Percentiles rank a stretch among this genome's conserved stretches.
These are phyloP conservation scores for Penaeus japonicus DNA, from an alignment of 1,140 invertebrate genomes.

Conservation along the genomic window DNA sequence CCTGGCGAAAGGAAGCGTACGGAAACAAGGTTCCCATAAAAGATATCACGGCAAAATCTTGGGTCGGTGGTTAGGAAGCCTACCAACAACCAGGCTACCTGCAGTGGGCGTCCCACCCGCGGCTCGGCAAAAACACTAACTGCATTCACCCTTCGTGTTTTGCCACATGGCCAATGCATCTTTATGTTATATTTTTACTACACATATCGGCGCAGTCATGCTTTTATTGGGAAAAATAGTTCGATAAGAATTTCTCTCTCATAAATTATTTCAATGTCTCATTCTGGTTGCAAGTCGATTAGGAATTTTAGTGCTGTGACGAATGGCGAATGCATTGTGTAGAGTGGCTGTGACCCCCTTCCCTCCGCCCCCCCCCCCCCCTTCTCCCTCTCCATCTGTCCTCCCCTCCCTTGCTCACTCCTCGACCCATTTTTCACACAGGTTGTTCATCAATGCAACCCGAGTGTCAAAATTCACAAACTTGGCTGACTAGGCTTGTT, in stretches of 20 bases:
- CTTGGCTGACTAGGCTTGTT: constrained; percentile 56
- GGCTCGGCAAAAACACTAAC: constrained; percentile 29
- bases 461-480: constrained; percentile 56
- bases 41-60: constrained; percentile 19
- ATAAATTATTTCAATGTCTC: too few species aligned
- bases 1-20: too few species aligned
- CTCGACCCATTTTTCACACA: constrained; percentile 56
- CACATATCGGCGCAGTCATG: too few species aligned
- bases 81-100: constrained; percentile 15
- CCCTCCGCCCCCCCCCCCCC: neutral
- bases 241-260: too few species aligned
- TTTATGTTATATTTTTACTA: too few species aligned
- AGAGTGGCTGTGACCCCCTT: too few species aligned
- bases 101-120: constrained; percentile 9
- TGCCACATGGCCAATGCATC: too few species aligned
- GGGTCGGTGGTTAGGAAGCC: constrained; percentile 23
- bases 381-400: neutral
- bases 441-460: constrained; percentile 56
- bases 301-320: too few species aligned
- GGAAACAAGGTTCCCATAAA: neutral
- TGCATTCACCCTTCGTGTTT: neutral
- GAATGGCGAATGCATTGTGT: too few species aligned
- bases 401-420: neutral
- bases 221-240: too few species aligned
- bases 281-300: too few species aligned